Evolutionary conservation across 1,140 invertebrate species (phyloP).

Genomic region (Drosophila serrata): DNA sequence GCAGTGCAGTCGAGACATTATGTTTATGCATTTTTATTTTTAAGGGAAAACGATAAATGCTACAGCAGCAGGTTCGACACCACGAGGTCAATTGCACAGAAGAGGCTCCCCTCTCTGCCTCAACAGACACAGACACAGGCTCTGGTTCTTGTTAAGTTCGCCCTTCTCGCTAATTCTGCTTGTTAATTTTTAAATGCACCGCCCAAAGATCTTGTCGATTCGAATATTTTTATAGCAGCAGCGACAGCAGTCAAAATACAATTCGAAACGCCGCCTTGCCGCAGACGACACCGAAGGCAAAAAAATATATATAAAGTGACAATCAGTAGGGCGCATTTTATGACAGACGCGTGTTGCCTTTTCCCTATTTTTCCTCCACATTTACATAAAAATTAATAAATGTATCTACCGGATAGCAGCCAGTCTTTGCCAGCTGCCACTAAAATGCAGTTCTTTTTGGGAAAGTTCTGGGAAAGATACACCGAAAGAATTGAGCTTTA

Average conservation of each 20-base stretch:
- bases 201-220: constrained; percentile 61
- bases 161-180: constrained; percentile 55
- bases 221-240: constrained; percentile 70
- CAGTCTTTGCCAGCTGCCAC: constrained; percentile 32
- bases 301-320: constrained; percentile 49
- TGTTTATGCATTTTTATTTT: constrained; percentile 46
- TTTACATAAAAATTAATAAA: constrained; percentile 75
- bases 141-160: constrained; percentile 39
- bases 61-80: constrained; percentile 44
- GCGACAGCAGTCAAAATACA: constrained; percentile 63
- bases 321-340: constrained; percentile 64
- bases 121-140: background rate
- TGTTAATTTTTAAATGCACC: constrained; percentile 52
- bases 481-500: background rate
- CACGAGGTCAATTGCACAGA: constrained; percentile 54
- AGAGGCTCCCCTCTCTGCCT: constrained; percentile 21
- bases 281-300: constrained; percentile 31
- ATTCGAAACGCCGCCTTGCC: constrained; percentile 47
- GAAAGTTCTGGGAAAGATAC: constrained; percentile 61
- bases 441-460: constrained; percentile 51
- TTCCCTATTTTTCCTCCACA: constrained; percentile 25
- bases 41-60: constrained; percentile 35
- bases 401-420: constrained; percentile 64
- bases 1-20: constrained; percentile 24
- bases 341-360: constrained; percentile 67